Percentiles rank a stretch among this genome's conserved stretches.
phyloP scores from a whole-genome alignment of 2,797 vertebrate genomes.

The Agapornis canus region DNA sequence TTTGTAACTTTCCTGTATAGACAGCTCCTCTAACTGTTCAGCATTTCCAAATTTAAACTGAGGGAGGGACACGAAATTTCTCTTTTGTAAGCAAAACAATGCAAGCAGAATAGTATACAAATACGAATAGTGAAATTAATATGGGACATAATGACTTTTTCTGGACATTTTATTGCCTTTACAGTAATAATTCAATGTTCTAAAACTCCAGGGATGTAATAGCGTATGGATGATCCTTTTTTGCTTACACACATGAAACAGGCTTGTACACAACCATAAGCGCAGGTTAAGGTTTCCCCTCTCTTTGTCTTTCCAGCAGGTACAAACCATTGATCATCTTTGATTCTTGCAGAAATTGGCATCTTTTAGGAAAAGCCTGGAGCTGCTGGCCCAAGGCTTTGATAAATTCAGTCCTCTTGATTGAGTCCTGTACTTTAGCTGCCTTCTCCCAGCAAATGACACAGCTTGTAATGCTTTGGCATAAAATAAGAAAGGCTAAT shows the following conservation, averaged over 20 bases:
- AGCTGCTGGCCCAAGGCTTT: not conserved
- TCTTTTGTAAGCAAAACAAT: not conserved
- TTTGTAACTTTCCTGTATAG: not conserved
- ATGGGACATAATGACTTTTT: not conserved
- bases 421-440: not conserved
- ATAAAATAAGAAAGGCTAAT: not conserved
- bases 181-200: not conserved
- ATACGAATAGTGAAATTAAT: not conserved
- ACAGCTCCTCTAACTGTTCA: not conserved
- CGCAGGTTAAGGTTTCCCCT: not conserved
- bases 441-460: not conserved
- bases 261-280: not conserved
- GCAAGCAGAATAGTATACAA: not conserved
- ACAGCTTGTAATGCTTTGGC: not conserved
- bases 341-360: not conserved
- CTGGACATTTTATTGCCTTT: not conserved
- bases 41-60: not conserved
- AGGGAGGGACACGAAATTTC: not conserved
- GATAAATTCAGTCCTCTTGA: not conserved
- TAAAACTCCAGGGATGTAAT: not conserved
- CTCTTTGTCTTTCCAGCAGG: not conserved
- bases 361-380: not conserved
- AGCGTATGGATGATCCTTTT: not conserved
- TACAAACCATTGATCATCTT: not conserved
- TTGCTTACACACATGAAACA: not conserved